Percentiles rank a stretch among this genome's conserved stretches.
Evolutionary conservation across 2,797 vertebrate genomes (phyloP).

Genomic region (Sparidentex hasta): DNA sequence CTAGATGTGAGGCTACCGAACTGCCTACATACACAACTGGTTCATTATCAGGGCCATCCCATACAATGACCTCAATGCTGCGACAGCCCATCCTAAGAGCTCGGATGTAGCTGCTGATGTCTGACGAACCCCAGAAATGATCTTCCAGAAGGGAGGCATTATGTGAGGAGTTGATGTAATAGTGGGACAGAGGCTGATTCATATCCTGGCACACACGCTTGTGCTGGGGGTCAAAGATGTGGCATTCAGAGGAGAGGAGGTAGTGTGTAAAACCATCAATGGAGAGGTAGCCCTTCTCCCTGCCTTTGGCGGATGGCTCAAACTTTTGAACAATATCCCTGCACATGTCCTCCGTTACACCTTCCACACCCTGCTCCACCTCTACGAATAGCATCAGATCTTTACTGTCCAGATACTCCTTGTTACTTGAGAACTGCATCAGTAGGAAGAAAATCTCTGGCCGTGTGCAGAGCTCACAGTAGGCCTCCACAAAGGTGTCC

Average conservation of each 20-base stretch:
- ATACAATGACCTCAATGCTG: slow-evolving; percentile 92
- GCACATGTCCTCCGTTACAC: slow-evolving; percentile 91
- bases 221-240: slow-evolving; percentile 95
- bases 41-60: slow-evolving; percentile 93
- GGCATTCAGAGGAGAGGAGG: slow-evolving; percentile 94
- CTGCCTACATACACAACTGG: slow-evolving; percentile 91
- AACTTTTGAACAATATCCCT: slow-evolving; percentile 90
- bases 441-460: slow-evolving; percentile 94
- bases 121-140: slow-evolving; percentile 92
- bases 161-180: slow-evolving; percentile 95
- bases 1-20: slow-evolving; percentile 89
- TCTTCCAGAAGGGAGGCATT: slow-evolving; percentile 93
- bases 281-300: slow-evolving; percentile 90
- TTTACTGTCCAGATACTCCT: slow-evolving; percentile 93
- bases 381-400: slow-evolving; percentile 94
- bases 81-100: slow-evolving; percentile 93
- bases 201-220: slow-evolving; percentile 95
- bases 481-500: slow-evolving; percentile 91
- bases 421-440: slow-evolving; percentile 96
- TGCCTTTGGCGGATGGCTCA: slow-evolving; percentile 92
- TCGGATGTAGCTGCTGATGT: slow-evolving; percentile 91
- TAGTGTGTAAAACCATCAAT: slow-evolving; percentile 95
- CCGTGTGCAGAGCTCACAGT: slow-evolving; percentile 94
- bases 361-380: slow-evolving; percentile 94
- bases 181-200: slow-evolving; percentile 93